phyloP scores from a whole-genome alignment of 1,140 invertebrate species.

The Achatina immaculata region DNA sequence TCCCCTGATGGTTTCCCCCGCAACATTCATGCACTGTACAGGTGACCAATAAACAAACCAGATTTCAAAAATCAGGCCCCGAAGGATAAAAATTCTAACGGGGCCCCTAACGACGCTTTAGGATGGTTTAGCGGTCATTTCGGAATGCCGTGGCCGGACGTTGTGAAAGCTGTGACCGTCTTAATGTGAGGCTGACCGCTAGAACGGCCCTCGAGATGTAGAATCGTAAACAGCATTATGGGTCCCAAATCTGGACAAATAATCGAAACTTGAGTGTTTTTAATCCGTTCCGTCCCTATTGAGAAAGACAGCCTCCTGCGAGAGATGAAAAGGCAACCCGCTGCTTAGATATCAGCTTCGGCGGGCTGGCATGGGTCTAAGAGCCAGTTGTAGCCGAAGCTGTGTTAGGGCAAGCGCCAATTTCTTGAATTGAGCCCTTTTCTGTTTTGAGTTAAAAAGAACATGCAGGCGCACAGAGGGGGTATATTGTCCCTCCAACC shows the following conservation, averaged over 20 bases:
- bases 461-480: neutral
- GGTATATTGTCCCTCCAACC: neutral
- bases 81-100: neutral
- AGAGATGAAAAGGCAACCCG: constrained; percentile 9
- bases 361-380: neutral
- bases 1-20: neutral
- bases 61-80: constrained; percentile 1
- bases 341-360: neutral
- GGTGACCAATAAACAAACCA: constrained; percentile 16
- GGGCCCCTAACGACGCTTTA: neutral
- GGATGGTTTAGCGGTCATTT: constrained; percentile 4
- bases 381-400: neutral
- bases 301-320: neutral
- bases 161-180: neutral
- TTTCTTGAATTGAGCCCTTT: neutral
- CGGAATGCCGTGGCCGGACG: constrained; percentile 8
- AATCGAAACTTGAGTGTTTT: constrained; percentile 1
- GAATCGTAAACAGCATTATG: constrained; percentile 8
- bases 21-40: neutral
- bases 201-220: neutral
- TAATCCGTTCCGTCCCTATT: constrained; percentile 2
- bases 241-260: constrained; percentile 1
- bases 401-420: neutral
- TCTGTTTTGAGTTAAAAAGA: neutral
- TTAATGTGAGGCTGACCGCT: neutral